A percentile compares a stretch with the other conserved stretches of the same genome.
These are phyloP conservation scores for Exephanes ischioxanthus DNA, from an alignment of 2,888 invertebrate species.

Conservation along the genomic window DNA sequence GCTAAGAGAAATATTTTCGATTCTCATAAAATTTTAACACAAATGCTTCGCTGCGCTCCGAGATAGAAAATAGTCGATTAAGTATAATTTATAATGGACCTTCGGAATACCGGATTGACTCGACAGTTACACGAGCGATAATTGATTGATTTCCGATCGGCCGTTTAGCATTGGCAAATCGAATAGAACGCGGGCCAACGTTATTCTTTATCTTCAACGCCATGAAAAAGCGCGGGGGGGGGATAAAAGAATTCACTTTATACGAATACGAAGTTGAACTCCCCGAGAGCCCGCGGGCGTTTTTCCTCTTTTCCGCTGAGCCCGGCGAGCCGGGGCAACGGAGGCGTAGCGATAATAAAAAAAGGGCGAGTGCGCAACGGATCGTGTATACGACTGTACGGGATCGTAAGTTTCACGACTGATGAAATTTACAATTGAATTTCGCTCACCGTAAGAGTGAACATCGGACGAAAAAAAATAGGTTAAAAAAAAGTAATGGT, in stretches of 20 bases:
- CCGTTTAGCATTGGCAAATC: neutral
- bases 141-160: neutral
- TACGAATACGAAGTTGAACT: conserved; percentile 2
- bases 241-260: neutral
- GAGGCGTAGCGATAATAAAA: neutral
- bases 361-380: no score
- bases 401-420: no score
- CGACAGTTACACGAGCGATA: conserved; percentile 7
- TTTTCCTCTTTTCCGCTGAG: neutral
- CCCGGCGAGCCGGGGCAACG: neutral
- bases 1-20: no score
- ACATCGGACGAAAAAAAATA: no score
- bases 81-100: no score
- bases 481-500: no score
- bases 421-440: no score
- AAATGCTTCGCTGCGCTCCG: no score
- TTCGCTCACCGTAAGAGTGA: no score
- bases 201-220: neutral
- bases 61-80: no score
- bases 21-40: no score
- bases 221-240: neutral
- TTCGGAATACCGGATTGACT: neutral
- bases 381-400: no score
- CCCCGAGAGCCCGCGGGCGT: neutral
- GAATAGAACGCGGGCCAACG: neutral